Evolutionary conservation across 2,888 invertebrate genomes (phyloP).

Genomic region (Agrochola lota): DNA sequence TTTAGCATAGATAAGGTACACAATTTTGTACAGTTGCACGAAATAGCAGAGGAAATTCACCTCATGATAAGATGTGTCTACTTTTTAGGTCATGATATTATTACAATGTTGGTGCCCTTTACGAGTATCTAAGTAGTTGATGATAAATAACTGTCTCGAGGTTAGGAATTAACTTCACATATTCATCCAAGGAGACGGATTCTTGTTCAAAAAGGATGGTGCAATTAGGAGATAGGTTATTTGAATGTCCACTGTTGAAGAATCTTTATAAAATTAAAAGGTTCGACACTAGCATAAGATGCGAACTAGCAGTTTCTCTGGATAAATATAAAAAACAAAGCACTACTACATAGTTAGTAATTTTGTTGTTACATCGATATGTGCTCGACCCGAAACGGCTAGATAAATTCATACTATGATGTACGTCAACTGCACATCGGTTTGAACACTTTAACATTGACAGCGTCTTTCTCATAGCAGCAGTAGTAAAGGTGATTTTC

Average conservation of each 20-base stretch:
- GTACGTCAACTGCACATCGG: not conserved
- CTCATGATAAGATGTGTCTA: slow-evolving; percentile 34
- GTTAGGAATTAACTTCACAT: slow-evolving; percentile 4
- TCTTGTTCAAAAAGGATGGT: not conserved
- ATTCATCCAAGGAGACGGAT: not conserved
- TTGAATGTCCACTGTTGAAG: not conserved
- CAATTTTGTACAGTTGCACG: not conserved
- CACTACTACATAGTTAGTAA: not conserved
- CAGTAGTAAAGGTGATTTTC: not conserved
- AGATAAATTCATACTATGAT: not conserved
- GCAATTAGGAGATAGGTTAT: not conserved
- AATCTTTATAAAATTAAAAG: not conserved
- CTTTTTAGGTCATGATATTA: slow-evolving; percentile 39
- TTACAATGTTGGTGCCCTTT: slow-evolving; percentile 1
- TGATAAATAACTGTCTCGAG: not conserved
- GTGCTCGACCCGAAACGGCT: not conserved
- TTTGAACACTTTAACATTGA: too few relatives aligned
- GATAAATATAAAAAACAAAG: not conserved
- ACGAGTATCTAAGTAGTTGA: not conserved
- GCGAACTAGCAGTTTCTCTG: not conserved
- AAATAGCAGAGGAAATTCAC: slow-evolving; percentile 17
- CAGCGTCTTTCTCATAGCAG: not conserved
- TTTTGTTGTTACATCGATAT: not conserved
- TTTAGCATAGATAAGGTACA: slow-evolving; percentile 51
- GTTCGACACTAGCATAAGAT: not conserved